phyloP scores from a whole-genome alignment of 2,797 vertebrate genomes.

The Halcyon smyrnensis region DNA sequence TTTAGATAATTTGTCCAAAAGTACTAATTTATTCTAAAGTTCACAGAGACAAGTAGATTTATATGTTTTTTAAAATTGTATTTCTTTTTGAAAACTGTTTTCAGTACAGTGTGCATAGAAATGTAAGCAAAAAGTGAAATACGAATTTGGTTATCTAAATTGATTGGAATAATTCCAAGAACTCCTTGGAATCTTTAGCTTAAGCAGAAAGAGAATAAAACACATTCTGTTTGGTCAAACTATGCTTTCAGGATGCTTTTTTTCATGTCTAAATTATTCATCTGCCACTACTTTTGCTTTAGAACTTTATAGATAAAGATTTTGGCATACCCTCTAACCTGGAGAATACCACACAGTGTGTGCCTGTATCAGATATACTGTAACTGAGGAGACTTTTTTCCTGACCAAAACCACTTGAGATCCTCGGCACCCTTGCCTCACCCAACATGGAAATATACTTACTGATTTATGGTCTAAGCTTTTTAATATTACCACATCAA shows the following conservation, averaged over 20 bases:
- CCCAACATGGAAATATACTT: constrained; percentile 23
- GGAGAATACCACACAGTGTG: constrained; percentile 18
- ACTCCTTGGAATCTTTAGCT: constrained; percentile 65
- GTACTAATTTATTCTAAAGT: constrained; percentile 22
- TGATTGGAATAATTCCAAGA: constrained; percentile 40
- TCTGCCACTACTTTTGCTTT: constrained; percentile 66
- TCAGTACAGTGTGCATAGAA: neutral
- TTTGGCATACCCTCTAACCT: constrained; percentile 58
- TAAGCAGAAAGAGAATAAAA: constrained; percentile 62
- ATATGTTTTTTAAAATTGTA: neutral
- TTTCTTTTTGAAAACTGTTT: neutral
- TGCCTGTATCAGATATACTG: neutral
- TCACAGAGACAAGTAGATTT: neutral
- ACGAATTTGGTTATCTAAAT: constrained; percentile 49
- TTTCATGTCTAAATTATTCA: constrained; percentile 76
- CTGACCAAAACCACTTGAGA: constrained; percentile 40
- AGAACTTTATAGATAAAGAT: constrained; percentile 68
- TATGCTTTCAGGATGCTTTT: constrained; percentile 45
- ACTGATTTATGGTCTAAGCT: neutral
- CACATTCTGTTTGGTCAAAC: constrained; percentile 51
- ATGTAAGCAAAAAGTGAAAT: constrained; percentile 15
- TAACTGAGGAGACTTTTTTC: constrained; percentile 24
- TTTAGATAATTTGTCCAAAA: constrained; percentile 52
- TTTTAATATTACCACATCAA: constrained; percentile 38
- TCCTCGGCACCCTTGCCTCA: constrained; percentile 6